Conservation (phyloP, 2,113 vertebrate species). For the Neopipo cinnamomea region DNA sequence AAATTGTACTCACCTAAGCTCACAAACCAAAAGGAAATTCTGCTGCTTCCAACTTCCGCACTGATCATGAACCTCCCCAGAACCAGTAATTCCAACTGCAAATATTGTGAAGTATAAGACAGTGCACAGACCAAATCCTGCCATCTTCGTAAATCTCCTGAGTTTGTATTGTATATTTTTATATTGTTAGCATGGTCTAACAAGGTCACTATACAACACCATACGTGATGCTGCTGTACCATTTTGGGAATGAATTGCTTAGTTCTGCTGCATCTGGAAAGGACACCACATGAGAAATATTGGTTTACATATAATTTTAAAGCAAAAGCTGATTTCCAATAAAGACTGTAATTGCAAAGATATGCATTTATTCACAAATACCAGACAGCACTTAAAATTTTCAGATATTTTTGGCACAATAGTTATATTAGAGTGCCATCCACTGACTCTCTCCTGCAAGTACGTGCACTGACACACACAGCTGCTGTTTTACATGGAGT, state of each 20-base stretch:
- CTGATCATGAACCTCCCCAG: not conserved
- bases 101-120: not conserved
- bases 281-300: conserved; percentile 39
- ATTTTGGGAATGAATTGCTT: not conserved
- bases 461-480: conserved; percentile 41
- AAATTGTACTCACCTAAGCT: not conserved
- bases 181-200: not conserved
- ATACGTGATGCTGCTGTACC: not conserved
- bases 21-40: conserved; percentile 1
- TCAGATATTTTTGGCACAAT: conserved; percentile 1
- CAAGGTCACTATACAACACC: conserved; percentile 2
- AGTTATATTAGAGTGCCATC: conserved; percentile 87
- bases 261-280: not conserved
- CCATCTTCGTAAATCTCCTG: not conserved
- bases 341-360: conserved; percentile 55
- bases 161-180: not conserved
- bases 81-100: not conserved
- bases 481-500: not conserved
- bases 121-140: not conserved
- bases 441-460: conserved; percentile 75
- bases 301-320: conserved; percentile 70
- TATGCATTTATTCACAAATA: conserved; percentile 33
- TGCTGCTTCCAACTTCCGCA: not conserved
- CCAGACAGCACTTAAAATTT: not conserved
- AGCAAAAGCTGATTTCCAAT: conserved; percentile 69